These are phyloP conservation scores for Urocitellus parryii DNA, from an alignment of 2,113 vertebrate species.

Conservation along the genomic window DNA sequence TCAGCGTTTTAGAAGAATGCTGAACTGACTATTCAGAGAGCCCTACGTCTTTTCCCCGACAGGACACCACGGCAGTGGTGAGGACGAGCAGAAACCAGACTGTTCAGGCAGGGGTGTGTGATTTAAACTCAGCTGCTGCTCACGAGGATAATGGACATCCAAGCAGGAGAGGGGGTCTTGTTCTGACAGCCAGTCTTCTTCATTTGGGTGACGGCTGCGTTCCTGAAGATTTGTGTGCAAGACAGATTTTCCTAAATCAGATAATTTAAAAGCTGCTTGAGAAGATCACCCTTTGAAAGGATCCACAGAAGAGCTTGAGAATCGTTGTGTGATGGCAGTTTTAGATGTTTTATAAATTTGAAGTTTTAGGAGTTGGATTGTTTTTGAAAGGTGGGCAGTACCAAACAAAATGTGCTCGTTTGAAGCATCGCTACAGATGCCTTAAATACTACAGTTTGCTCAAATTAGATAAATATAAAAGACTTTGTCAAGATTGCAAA, in stretches of 20 bases:
- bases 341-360: constrained; percentile 30
- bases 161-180: constrained; percentile 33
- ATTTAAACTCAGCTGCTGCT: constrained; percentile 62
- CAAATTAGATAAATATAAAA: background rate
- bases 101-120: background rate
- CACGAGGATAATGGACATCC: constrained; percentile 4
- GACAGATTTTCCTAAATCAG: constrained; percentile 32
- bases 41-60: constrained; percentile 68
- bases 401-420: constrained; percentile 23
- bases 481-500: constrained; percentile 25
- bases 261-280: constrained; percentile 22
- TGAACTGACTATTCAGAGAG: constrained; percentile 65
- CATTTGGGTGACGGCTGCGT: background rate
- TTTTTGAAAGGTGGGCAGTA: constrained; percentile 45
- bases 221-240: constrained; percentile 50
- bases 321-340: background rate
- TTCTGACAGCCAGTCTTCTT: background rate
- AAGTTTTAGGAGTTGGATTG: constrained; percentile 37
- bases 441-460: constrained; percentile 30
- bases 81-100: constrained; percentile 8
- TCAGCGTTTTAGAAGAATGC: constrained; percentile 78
- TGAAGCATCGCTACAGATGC: constrained; percentile 20
- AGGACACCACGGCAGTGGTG: background rate
- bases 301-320: constrained; percentile 15
- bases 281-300: constrained; percentile 30